Percentiles rank a stretch among this genome's conserved stretches.
phyloP scores from a whole-genome alignment of 2,888 invertebrate species.

The Autographa gamma region DNA sequence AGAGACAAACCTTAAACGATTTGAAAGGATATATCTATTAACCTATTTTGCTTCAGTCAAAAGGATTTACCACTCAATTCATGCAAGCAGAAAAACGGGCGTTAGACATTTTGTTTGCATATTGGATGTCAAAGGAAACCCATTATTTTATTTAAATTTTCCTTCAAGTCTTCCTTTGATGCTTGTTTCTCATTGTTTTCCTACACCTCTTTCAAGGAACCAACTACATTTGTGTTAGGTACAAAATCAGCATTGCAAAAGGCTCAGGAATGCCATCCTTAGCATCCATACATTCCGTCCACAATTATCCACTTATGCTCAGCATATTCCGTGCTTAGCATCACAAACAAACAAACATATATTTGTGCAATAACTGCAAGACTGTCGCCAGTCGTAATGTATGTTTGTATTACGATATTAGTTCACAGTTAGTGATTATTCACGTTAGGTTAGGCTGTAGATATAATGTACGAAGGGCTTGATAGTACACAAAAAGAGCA shows the following conservation, averaged over 20 bases:
- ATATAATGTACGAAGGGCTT: not conserved
- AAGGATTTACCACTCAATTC: not conserved
- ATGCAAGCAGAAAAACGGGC: too few relatives aligned
- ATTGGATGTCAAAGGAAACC: not conserved
- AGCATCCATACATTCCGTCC: not conserved
- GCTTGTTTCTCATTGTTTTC: not conserved
- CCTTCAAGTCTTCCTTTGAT: not conserved
- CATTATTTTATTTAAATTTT: not conserved
- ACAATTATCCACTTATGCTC: not conserved
- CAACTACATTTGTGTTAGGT: not conserved
- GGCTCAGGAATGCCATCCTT: conserved; percentile 1
- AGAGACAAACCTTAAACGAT: conserved; percentile 1
- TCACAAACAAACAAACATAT: conserved; percentile 18
- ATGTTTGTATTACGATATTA: conserved; percentile 36
- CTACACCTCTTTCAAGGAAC: not conserved
- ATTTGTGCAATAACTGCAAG: conserved; percentile 29
- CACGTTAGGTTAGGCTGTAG: conserved; percentile 12
- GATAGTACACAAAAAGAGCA: too few relatives aligned
- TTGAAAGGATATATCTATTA: conserved; percentile 4
- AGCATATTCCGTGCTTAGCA: not conserved
- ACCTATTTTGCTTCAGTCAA: not conserved
- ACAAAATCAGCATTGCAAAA: conserved; percentile 1
- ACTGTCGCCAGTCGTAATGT: conserved; percentile 21
- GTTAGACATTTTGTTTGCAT: not conserved
- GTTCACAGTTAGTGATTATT: conserved; percentile 39